Base-by-base conservation (phyloP, 2,113 vertebrate species). In the Forbesichthys agassizii region DNA sequence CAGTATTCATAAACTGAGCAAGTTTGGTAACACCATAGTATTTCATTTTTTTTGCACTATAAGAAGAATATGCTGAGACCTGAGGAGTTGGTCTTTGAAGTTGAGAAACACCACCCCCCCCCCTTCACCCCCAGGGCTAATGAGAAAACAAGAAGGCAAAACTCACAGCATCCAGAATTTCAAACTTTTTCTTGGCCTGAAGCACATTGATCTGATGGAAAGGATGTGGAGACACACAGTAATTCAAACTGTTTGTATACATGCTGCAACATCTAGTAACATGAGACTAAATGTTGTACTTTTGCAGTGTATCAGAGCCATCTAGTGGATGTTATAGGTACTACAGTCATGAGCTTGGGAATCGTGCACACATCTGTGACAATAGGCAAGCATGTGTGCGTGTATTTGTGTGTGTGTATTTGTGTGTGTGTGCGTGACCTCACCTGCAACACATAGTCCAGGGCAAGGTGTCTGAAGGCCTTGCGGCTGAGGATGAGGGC, bases 371-470 rank as follows among this genome's bases (percentile, higher is more conserved):
- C 27, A 27, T 27, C 27, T 42, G 4, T 42, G 10, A 52, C 49
- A 52, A 10, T 12, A 52, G 52, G 27, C 27, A 27, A 27, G 27
- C 3, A 27, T 2, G 27, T 27, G 27, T 27, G 27, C 27, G 27
- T 66, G 12, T 11, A 56, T 33, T 49, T 4, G 18, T 36, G 20
- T 27, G 20, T 2, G 20, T 66, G 12, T 11, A 56, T 33, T 49
- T 4, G 18, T 36, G 60, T 92, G 0, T 94, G 81, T 0, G 92
- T 92, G 27, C 27, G 73, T 93, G 79, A 51, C 81, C 92, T 92
- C 66, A 98, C 96, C 94, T 98, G 98, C 55, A 99, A 92, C 0
- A 98, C 98, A 0, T 99, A 99, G 91, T 99, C 98, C 0, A 99
- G 91, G 2, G 95, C 96, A 67, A 98, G 94, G 77, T 98, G 98